phyloP scores from a whole-genome alignment of 2,888 invertebrate genomes.

The Cheilosia scutellata region DNA sequence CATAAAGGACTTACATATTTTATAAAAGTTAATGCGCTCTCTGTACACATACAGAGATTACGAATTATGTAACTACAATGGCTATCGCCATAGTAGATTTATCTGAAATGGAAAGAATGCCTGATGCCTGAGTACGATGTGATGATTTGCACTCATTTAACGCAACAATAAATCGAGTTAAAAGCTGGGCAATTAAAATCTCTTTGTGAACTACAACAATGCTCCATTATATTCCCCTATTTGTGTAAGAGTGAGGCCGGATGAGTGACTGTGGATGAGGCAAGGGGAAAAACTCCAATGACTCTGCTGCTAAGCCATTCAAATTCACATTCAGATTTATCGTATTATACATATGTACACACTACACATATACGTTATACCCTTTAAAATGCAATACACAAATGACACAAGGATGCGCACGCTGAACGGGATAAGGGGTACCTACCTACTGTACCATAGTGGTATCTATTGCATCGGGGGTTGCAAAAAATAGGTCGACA shows the following conservation, averaged over 20 bases:
- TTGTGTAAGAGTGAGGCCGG: slow-evolving; percentile 10
- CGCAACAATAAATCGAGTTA: slow-evolving; percentile 70
- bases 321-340: slow-evolving; percentile 20
- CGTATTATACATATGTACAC: not conserved
- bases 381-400: slow-evolving; percentile 9
- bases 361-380: not conserved
- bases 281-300: slow-evolving; percentile 12
- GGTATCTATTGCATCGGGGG: slow-evolving; percentile 53
- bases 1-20: not conserved
- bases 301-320: slow-evolving; percentile 32
- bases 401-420: slow-evolving; percentile 15
- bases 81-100: slow-evolving; percentile 5
- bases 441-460: not conserved
- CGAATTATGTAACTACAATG: not conserved
- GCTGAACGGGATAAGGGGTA: slow-evolving; percentile 8
- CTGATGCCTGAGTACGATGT: slow-evolving; percentile 23
- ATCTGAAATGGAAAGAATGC: slow-evolving; percentile 31
- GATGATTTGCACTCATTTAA: slow-evolving; percentile 69
- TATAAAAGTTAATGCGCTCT: slow-evolving; percentile 3
- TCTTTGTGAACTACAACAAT: slow-evolving; percentile 66
- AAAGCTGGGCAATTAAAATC: slow-evolving; percentile 71
- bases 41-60: not conserved
- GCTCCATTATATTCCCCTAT: slow-evolving; percentile 24
- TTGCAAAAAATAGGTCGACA: slow-evolving; percentile 64
- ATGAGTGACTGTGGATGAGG: slow-evolving; percentile 32